Evolutionary conservation across 1,140 invertebrate species (phyloP).

Genomic region (Drosophila sechellia): DNA sequence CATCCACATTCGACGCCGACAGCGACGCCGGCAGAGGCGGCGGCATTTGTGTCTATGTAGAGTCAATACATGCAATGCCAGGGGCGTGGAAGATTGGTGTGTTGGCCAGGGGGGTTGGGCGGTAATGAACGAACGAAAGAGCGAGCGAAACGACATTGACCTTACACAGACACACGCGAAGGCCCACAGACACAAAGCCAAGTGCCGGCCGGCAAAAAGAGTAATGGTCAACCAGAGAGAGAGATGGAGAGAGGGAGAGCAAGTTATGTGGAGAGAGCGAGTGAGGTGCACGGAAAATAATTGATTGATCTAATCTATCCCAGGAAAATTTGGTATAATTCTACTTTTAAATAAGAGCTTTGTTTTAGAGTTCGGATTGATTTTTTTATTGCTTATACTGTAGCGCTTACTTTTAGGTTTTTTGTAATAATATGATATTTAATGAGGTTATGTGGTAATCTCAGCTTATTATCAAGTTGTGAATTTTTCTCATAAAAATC

Average conservation of each 20-base stretch:
- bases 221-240: conserved; percentile 25
- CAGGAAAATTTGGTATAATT: conserved; percentile 14
- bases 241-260: conserved; percentile 2
- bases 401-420: background rate
- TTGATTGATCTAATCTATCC: conserved; percentile 28
- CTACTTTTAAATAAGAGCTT: background rate
- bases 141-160: conserved; percentile 79
- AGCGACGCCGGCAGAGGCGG: conserved; percentile 7
- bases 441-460: too few relatives aligned
- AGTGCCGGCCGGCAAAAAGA: conserved; percentile 44
- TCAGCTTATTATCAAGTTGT: too few relatives aligned
- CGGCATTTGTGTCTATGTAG: conserved; percentile 55
- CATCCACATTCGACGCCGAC: conserved; percentile 18
- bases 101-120: conserved; percentile 9
- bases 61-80: conserved; percentile 69
- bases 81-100: background rate
- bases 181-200: conserved; percentile 9
- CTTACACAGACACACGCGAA: conserved; percentile 62
- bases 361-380: background rate
- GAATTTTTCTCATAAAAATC: too few relatives aligned
- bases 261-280: conserved; percentile 8
- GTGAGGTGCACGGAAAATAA: conserved; percentile 28
- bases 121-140: conserved; percentile 35
- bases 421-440: too few relatives aligned
- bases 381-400: background rate